phyloP scores from a whole-genome alignment of 2,888 invertebrate species.

The Dendrolimus pini region DNA sequence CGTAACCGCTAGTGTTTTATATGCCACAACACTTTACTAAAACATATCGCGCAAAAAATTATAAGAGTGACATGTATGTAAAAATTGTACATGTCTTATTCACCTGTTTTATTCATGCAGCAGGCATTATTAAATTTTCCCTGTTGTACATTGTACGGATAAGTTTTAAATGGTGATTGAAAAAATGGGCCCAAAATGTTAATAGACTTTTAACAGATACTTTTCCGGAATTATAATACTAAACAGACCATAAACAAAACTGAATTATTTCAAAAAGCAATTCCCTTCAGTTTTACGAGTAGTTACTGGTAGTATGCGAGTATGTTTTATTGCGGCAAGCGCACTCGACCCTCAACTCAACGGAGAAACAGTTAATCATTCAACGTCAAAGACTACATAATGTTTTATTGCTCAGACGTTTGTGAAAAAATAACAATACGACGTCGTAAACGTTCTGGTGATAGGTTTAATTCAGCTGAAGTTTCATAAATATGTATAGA shows the following conservation, averaged over 20 bases:
- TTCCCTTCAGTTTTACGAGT: constrained; percentile 28
- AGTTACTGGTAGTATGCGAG: constrained; percentile 14
- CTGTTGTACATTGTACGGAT: too few species aligned
- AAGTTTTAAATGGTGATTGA: too few species aligned
- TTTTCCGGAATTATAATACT: too few species aligned
- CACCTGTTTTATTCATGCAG: too few species aligned
- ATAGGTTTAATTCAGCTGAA: constrained; percentile 45
- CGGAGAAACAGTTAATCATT: constrained; percentile 37
- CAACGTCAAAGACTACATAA: constrained; percentile 31
- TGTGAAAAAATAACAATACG: constrained; percentile 35
- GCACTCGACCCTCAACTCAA: constrained; percentile 22
- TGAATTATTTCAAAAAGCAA: constrained; percentile 21
- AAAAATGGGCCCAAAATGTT: too few species aligned
- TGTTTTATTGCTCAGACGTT: constrained; percentile 35
- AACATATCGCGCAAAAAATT: too few species aligned
- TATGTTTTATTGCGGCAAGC: constrained; percentile 28
- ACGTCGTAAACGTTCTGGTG: constrained; percentile 36
- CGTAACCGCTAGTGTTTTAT: too few species aligned
- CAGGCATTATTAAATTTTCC: too few species aligned
- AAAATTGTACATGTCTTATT: too few species aligned
- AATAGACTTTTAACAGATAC: too few species aligned
- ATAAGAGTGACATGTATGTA: too few species aligned
- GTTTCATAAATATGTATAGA: constrained; percentile 52
- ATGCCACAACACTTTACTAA: too few species aligned
- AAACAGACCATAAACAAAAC: not conserved